Evolutionary conservation across 2,888 invertebrate genomes (phyloP), one percentile per base, ranked within the genome.

Genomic region (Taphrorychus bicolor): DNA sequence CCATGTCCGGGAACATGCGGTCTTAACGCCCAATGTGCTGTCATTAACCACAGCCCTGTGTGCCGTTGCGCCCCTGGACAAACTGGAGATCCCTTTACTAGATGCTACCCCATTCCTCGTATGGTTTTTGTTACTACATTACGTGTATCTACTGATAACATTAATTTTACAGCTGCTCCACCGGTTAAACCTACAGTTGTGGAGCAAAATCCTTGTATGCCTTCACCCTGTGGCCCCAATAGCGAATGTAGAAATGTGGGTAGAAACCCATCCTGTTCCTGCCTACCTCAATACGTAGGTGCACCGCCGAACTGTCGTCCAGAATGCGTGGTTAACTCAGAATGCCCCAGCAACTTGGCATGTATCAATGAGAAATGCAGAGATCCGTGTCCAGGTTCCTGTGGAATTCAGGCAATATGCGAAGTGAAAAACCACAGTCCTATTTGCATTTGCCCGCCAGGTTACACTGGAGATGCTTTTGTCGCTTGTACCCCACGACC

Each of bases 1-100:
- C 93, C 93, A 59, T 93, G 93, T 77, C 89, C 90, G 70, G 93
- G 92, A 67, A 90, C 91, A 19, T 94, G 94, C 76, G 94, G 94
- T 59, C 83, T 87, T 56, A 89, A 89, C 77, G 91, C 93, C 21
- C 87, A 88, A 76, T 94, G 94, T 76, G 86, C 89, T 73, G 93
- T 93, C 7, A 89, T 91, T 68, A 91, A 92, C 78, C 94, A 94
- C 78, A 92, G 91, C 80, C 92, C 93, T 0, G 88, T 93, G 69
- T 94, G 94, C 78, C 91, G 89, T 72, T 94, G 94, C 76, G 87
- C 89, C 1, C 77, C 83, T 32, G 89, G 89, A 21, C 88, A 87
- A 80, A 91, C 91, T 1, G 94, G 94, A 9, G 92, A 93, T 87
- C 92, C 93, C 71, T 93, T 93, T 76, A 87, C 88, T 41, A 88